These are phyloP conservation scores for Aspidapion aeneum DNA, from an alignment of 2,888 invertebrate genomes.

Conservation along the genomic window DNA sequence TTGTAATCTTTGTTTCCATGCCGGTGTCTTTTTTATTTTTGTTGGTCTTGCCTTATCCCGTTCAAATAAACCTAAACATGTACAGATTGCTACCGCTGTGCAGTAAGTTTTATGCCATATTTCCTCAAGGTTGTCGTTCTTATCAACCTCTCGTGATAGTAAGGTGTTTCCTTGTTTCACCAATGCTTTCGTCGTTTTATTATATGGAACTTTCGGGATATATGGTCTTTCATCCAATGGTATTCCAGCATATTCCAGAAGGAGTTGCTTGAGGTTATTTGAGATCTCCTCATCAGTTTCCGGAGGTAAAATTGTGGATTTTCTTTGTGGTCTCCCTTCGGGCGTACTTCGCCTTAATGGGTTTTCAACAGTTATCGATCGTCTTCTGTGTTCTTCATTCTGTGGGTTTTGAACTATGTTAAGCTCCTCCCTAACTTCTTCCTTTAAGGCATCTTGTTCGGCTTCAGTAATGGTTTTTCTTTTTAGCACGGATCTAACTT, in stretches of 20 bases:
- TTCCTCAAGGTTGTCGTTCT: neutral
- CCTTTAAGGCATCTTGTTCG: neutral
- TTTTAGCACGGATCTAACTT: neutral
- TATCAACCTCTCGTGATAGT: neutral
- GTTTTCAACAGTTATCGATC: too few relatives aligned
- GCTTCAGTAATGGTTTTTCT: neutral
- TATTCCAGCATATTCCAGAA: neutral
- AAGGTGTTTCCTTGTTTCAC: neutral
- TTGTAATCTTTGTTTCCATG: neutral
- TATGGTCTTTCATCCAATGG: neutral
- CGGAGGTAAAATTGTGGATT: neutral
- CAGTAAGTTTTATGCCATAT: neutral
- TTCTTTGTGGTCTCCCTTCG: neutral
- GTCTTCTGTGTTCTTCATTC: too few relatives aligned
- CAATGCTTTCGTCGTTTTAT: neutral
- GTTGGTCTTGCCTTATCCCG: neutral
- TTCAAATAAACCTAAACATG: neutral
- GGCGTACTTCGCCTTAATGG: too few relatives aligned
- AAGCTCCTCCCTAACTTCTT: neutral
- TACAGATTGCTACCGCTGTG: neutral
- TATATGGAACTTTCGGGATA: neutral
- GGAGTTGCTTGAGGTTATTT: neutral
- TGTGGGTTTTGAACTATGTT: too few relatives aligned
- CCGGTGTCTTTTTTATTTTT: neutral
- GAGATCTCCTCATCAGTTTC: neutral